Evolutionary conservation across 2,113 vertebrate species (phyloP), one percentile per base, ranked within the genome.

Genomic region (Thryonomys swinderianus): DNA sequence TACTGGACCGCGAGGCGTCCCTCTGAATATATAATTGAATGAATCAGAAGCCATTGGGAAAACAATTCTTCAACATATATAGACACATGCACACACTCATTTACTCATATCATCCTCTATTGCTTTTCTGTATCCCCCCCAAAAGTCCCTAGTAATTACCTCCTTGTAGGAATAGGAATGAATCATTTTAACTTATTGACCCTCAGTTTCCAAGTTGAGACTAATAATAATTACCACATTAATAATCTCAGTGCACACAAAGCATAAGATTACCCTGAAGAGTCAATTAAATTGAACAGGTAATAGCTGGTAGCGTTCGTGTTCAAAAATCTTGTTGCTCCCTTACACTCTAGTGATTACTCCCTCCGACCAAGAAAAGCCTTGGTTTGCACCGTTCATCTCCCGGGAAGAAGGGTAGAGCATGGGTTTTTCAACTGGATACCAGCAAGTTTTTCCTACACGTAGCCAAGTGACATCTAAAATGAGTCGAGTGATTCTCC

Each of bases 201-300:
- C 20, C 53, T 78, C 17, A 21, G n/a, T 64, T 94, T 93, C 80
- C 73, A 95, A 96, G 93, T 92, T 53, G 80, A 96, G 59, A 84
- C n/a, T 45, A 85, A 71, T 67, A 89, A 84, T 84, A 86, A 87
- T 78, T 61, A 93, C 71, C 64, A 53, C 42, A 90, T 93, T 95
- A 92, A 73, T 64, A 95, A 67, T 37, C 71, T 9, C 17, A 40
- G 82, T 4, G 40, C 40, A 42, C 91, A 76, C n/a, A 80, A 66
- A 82, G 37, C 55, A 83, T 1, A 84, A 45, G 34, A 87, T 78
- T 51, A 76, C n/a, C 13, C 59, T 48, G 6, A 59, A 89, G 74
- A 76, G 34, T 80, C 69, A 48, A 73, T 81, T 79, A 66, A 74
- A 85, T 48, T 1, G 18, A 92, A 7, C 42, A 45, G 61, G 34